These are phyloP conservation scores for Sebastes jordani DNA, from an alignment of 2,797 vertebrate genomes.

Conservation along the genomic window DNA sequence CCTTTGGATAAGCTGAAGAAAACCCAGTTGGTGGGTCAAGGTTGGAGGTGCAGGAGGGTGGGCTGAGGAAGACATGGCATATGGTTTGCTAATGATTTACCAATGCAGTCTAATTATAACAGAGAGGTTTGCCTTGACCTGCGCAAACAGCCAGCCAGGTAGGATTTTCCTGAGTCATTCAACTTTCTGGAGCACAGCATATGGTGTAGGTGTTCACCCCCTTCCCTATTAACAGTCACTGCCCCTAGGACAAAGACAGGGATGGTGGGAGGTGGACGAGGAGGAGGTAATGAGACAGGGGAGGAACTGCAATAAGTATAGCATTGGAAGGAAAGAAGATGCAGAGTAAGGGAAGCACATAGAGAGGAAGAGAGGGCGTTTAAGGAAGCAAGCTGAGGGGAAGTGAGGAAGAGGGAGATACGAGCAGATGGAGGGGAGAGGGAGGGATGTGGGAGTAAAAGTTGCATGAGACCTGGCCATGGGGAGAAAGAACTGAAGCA, in stretches of 20 bases:
- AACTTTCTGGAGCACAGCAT: conserved; percentile 38
- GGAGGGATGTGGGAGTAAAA: conserved; percentile 73
- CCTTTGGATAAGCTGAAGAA: conserved; percentile 67
- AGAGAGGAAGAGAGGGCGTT: neutral
- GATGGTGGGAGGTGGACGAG: neutral
- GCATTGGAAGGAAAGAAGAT: neutral
- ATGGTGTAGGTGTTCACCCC: conserved; percentile 34
- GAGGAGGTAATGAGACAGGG: neutral
- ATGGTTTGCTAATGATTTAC: conserved; percentile 74
- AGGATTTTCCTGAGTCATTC: conserved; percentile 56
- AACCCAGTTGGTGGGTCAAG: conserved; percentile 55
- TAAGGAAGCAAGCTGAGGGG: conserved; percentile 28
- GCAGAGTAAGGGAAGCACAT: conserved; percentile 10
- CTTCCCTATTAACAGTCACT: conserved; percentile 30
- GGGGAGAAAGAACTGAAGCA: conserved; percentile 72
- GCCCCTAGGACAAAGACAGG: conserved; percentile 26
- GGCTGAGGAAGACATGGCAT: conserved; percentile 55
- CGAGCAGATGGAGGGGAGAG: conserved; percentile 67
- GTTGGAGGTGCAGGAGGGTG: conserved; percentile 42
- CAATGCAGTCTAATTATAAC: conserved; percentile 57
- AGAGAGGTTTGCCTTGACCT: conserved; percentile 29
- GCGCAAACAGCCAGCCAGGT: neutral
- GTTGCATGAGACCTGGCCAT: conserved; percentile 77
- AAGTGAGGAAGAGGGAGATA: conserved; percentile 38
- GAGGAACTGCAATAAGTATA: neutral